Conservation (phyloP, 2,797 vertebrate genomes). For the Lacerta agilis region DNA sequence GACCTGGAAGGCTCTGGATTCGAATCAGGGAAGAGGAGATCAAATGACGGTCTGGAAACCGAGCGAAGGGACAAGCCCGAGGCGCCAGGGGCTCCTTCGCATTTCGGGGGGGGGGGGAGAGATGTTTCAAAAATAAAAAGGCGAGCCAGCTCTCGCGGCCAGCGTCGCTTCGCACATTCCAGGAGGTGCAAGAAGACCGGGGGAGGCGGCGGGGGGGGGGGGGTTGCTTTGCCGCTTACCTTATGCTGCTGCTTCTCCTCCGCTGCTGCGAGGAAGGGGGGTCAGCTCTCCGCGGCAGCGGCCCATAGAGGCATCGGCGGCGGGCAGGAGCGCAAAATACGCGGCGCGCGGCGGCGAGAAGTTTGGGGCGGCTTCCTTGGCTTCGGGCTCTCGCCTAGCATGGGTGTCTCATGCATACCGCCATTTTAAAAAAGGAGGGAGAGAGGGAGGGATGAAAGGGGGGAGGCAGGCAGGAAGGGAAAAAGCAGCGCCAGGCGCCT, state of each 20-base stretch:
- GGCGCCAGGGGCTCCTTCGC: no score
- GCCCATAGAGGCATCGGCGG: slow-evolving; percentile 65
- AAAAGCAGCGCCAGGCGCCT: slow-evolving; percentile 37
- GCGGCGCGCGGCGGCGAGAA: slow-evolving; percentile 63
- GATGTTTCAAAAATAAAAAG: no score
- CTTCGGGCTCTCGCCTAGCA: slow-evolving; percentile 60
- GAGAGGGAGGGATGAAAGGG: not conserved
- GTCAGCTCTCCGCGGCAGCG: slow-evolving; percentile 60
- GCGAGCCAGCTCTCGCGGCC: not conserved
- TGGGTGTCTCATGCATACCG: slow-evolving; percentile 75
- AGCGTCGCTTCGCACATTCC: not conserved
- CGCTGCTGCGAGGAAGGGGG: slow-evolving; percentile 22
- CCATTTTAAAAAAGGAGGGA: slow-evolving; percentile 74
- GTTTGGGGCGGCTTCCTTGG: slow-evolving; percentile 21
- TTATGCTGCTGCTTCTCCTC: slow-evolving; percentile 41
- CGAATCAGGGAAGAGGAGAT: not conserved
- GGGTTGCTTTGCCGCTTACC: slow-evolving; percentile 57
- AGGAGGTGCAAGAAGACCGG: no score
- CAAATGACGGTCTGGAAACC: not conserved
- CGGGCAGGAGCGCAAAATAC: slow-evolving; percentile 63
- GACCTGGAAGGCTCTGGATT: not conserved
- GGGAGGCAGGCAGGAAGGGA: not conserved
- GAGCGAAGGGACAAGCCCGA: no score
- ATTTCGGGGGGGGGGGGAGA: no score
- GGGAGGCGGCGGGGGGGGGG: no score